Evolutionary conservation across 2,797 vertebrate species (phyloP).

Genomic region (Neomorphus geoffroyi): DNA sequence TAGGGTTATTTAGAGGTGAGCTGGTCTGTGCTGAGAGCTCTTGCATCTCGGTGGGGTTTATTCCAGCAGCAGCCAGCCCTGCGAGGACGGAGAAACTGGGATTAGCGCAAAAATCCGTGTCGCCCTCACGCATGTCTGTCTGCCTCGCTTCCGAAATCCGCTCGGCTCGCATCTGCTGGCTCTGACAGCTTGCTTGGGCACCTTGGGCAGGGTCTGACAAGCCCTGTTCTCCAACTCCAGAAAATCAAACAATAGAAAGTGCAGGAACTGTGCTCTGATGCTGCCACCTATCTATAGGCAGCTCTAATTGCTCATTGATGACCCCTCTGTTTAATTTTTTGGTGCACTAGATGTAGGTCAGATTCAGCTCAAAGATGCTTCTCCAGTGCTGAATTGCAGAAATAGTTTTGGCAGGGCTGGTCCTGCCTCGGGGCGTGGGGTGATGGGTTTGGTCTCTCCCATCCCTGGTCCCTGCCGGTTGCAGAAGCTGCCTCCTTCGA

Average conservation of each 20-base stretch:
- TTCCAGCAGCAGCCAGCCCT: not conserved
- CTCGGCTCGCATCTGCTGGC: not conserved
- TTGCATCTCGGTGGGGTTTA: not conserved
- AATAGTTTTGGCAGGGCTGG: not conserved
- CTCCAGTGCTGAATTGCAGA: not conserved
- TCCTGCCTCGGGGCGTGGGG: not conserved
- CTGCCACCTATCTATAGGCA: conserved; percentile 53
- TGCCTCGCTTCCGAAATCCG: not conserved
- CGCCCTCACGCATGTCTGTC: fast-evolving
- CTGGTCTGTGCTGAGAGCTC: not conserved
- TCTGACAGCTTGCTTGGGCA: not conserved
- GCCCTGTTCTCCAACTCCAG: not conserved
- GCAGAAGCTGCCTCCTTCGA: fast-evolving
- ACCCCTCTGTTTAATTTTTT: not conserved
- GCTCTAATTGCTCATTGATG: not conserved
- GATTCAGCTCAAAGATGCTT: not conserved
- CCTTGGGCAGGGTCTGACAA: not conserved
- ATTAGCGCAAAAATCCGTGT: fast-evolving
- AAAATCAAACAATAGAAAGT: not conserved
- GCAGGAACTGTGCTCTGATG: not conserved
- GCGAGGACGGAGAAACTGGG: not conserved
- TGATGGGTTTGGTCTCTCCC: not conserved
- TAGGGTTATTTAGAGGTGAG: not conserved
- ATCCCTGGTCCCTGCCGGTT: not conserved
- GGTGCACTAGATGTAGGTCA: not conserved